Percentiles rank a stretch among this genome's conserved stretches.
Conservation (phyloP, 2,797 vertebrate species). For the Hydrolagus colliei region DNA sequence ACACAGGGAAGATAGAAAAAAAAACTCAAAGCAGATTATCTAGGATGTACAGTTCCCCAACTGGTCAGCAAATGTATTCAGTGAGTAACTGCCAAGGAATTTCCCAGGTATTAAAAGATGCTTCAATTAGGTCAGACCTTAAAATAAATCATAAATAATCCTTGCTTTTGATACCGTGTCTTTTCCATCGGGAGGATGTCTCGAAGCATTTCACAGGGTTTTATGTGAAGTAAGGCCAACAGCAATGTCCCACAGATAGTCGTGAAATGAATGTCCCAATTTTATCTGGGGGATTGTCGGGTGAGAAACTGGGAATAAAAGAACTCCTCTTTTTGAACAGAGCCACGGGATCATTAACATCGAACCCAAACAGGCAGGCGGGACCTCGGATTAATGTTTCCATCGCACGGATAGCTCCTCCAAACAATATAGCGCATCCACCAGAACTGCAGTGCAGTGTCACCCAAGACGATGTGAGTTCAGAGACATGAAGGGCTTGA, state of each 20-base stretch:
- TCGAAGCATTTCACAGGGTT: not conserved
- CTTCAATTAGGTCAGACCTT: too few species aligned
- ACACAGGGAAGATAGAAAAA: too few species aligned
- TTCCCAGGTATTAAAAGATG: too few species aligned
- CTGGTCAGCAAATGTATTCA: too few species aligned
- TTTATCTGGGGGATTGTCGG: not conserved
- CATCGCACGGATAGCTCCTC: not conserved
- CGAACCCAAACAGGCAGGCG: not conserved
- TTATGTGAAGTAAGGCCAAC: not conserved
- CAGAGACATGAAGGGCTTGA: too few species aligned
- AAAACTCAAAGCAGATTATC: too few species aligned
- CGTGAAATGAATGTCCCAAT: not conserved
- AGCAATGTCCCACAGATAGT: not conserved
- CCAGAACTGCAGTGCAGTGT: too few species aligned
- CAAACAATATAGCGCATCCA: not conserved
- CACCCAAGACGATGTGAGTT: not conserved
- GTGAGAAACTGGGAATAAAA: too few species aligned
- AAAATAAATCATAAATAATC: not conserved
- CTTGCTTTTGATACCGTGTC: not conserved
- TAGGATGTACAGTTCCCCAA: too few species aligned
- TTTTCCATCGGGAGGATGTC: not conserved
- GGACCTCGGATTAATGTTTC: not conserved
- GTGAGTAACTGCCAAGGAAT: too few species aligned
- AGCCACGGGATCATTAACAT: not conserved
- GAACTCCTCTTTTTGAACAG: not conserved